Conservation (phyloP, 2,113 vertebrate genomes). For the Paedocypris sp. region DNA sequence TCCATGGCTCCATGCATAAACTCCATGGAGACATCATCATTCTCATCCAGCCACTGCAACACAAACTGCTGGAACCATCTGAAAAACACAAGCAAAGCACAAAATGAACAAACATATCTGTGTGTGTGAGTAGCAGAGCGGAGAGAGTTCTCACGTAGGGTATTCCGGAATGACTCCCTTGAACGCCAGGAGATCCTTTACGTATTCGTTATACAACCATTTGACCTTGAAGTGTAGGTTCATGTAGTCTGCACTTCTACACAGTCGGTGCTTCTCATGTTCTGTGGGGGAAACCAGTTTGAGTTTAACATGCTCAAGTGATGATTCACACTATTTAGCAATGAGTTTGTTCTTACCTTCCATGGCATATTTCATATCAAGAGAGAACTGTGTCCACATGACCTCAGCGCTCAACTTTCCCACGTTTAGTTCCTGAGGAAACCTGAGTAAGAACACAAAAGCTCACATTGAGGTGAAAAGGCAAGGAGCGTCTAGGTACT, state of each 20-base stretch:
- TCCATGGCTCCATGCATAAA: slow-evolving; percentile 91
- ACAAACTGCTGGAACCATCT: slow-evolving; percentile 97
- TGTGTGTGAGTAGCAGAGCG: not conserved
- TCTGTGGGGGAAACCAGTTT: slow-evolving; percentile 56
- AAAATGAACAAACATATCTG: not conserved
- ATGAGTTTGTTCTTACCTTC: slow-evolving; percentile 68
- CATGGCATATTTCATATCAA: slow-evolving; percentile 97
- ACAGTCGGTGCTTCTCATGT: slow-evolving; percentile 85
- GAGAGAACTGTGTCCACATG: slow-evolving; percentile 94
- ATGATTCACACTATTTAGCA: not conserved
- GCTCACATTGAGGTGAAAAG: not conserved
- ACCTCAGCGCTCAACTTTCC: slow-evolving; percentile 93
- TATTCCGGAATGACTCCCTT: slow-evolving; percentile 82
- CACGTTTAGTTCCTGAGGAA: slow-evolving; percentile 90
- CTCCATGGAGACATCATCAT: slow-evolving; percentile 93
- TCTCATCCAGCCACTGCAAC: slow-evolving; percentile 95
- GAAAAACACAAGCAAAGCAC: not conserved
- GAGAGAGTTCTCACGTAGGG: slow-evolving; percentile 71
- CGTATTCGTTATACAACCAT: slow-evolving; percentile 93
- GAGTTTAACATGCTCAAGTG: not conserved
- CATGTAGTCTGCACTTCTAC: slow-evolving; percentile 99
- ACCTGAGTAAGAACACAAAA: slow-evolving; percentile 54
- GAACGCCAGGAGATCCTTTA: slow-evolving; percentile 76
- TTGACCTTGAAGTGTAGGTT: slow-evolving; percentile 99
- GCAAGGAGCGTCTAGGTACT: not conserved